Conservation (phyloP, 2,797 vertebrate genomes). For the Paramormyrops hopkinsi region DNA sequence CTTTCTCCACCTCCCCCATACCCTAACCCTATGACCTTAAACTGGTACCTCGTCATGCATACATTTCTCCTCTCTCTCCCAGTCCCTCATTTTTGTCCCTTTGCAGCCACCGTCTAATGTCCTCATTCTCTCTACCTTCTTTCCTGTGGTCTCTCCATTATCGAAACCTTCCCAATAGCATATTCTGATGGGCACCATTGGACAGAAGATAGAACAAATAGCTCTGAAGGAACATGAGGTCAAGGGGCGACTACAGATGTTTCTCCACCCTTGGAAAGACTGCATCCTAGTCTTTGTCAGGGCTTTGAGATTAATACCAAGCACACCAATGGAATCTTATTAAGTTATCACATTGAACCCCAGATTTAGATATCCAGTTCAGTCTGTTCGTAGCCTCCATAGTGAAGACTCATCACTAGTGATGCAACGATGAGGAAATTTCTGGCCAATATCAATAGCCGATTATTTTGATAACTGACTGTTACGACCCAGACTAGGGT, state of each 20-base stretch:
- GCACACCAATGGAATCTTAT: not conserved
- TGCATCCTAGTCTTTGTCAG: not conserved
- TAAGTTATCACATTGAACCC: not conserved
- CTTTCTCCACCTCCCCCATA: not conserved
- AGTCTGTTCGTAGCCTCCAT: not conserved
- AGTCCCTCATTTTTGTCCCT: not conserved
- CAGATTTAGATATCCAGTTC: not conserved
- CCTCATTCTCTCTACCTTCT: not conserved
- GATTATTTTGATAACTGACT: not conserved
- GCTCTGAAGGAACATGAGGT: not conserved
- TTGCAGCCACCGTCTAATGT: not conserved
- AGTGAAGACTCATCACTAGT: not conserved
- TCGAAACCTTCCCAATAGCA: slow-evolving; percentile 32
- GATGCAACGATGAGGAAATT: not conserved
- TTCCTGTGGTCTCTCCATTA: not conserved
- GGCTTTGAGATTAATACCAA: not conserved
- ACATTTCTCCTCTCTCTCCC: not conserved
- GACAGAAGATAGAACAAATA: slow-evolving; percentile 36
- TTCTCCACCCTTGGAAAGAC: not conserved
- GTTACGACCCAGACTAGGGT: not conserved
- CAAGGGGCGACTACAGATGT: not conserved
- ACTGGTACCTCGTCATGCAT: not conserved
- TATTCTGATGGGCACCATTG: slow-evolving; percentile 44
- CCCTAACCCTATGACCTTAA: not conserved
- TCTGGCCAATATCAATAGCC: not conserved